Conservation (phyloP, 2,888 invertebrate genomes). For the Scotopteryx bipunctaria region DNA sequence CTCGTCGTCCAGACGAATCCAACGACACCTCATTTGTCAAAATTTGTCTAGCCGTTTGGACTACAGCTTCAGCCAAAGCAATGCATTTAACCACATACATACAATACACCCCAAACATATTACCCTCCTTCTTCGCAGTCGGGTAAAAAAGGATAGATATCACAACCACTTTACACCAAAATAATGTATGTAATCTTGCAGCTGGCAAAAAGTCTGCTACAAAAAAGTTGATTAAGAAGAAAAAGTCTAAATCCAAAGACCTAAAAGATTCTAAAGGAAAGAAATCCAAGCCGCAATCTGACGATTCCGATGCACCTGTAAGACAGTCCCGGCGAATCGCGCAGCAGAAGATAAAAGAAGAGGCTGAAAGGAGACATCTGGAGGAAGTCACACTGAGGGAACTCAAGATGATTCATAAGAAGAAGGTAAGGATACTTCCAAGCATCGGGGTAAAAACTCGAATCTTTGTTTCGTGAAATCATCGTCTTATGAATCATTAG, state of each 20-base stretch:
- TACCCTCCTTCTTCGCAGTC: no score
- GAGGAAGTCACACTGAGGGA: conserved; percentile 89
- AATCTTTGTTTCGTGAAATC: no score
- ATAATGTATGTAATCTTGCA: conserved; percentile 30
- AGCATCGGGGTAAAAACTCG: no score
- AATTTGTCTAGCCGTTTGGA: no score
- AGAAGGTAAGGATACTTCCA: conserved; percentile 67
- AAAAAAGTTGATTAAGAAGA: conserved; percentile 63
- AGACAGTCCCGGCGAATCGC: conserved; percentile 93
- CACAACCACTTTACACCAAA: neutral
- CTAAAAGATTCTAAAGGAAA: conserved; percentile 40
- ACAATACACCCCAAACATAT: no score
- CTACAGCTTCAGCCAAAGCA: no score
- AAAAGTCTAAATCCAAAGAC: conserved; percentile 38
- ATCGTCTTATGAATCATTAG: no score
- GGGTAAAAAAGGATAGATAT: no score
- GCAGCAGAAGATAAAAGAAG: conserved; percentile 93
- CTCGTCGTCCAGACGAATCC: no score
- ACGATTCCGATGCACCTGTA: conserved; percentile 80
- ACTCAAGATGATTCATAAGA: conserved; percentile 86
- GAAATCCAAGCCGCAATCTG: conserved; percentile 42
- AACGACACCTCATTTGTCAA: no score
- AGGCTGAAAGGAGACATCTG: conserved; percentile 88
- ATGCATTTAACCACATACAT: no score
- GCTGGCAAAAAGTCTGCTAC: conserved; percentile 65